Conservation (phyloP, 2,797 vertebrate species). For the Nasua narica region DNA sequence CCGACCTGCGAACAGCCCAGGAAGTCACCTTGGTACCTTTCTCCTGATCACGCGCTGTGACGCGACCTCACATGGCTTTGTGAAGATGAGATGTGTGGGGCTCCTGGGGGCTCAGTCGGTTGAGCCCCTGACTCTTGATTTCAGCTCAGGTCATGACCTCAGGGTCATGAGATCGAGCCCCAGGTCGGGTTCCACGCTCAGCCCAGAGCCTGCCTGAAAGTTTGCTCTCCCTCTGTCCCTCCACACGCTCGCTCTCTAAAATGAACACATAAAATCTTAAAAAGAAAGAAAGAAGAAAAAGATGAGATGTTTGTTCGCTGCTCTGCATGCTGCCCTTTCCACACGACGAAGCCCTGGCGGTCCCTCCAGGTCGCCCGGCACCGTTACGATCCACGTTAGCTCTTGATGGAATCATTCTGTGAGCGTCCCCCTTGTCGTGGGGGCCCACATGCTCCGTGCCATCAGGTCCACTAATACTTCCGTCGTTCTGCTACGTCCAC, state of each 20-base stretch:
- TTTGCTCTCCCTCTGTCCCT: neutral
- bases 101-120: neutral
- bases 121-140: neutral
- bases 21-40: no score
- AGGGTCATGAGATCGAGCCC: neutral
- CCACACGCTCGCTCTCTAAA: neutral
- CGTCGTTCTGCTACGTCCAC: neutral
- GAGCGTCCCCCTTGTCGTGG: rapidly evolving
- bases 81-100: neutral
- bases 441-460: rapidly evolving
- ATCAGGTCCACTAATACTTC: rapidly evolving
- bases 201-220: neutral
- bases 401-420: neutral
- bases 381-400: rapidly evolving
- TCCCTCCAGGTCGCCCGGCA: neutral
- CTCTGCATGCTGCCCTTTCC: neutral
- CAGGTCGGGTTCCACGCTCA: neutral
- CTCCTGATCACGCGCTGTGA: neutral
- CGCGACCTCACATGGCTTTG: rapidly evolving
- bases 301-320: no score
- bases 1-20: neutral
- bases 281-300: neutral
- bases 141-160: neutral
- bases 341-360: neutral
- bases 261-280: neutral